Base-by-base conservation (phyloP, 2,888 invertebrate species). In the Seira ritae region DNA sequence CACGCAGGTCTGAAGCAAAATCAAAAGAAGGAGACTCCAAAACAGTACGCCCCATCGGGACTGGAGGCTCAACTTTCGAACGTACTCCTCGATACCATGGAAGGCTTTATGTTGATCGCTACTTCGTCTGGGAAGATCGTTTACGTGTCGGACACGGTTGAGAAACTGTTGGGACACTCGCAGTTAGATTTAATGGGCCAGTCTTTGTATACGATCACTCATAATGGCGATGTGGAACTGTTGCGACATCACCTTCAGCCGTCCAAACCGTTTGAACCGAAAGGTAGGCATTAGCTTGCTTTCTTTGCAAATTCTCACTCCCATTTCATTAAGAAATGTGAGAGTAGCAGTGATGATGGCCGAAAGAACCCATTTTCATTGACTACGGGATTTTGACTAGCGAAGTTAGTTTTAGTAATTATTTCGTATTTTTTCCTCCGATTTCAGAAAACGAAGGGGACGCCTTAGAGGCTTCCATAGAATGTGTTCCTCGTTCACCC, bases 101-200 rank as follows among this genome's bases (percentile, higher is more conserved):
- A 95, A 88, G 96, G 96, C 46, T 96, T 97, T 90, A 92, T 97
- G 91, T 91, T 97, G 85, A 94, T 96, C 20, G 92, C 96, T 42
- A 95, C 96, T 20, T 93, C 95, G 84, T 93, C 94, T 78, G 97
- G 97, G 19, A 95, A 96, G 90, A 95, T 98, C 89, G 94, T 97
- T 85, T 95, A 95, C 90, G 94, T 97, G 42, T 96, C 97, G 37
- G 94, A 95, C 74, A 95, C 95, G 88, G 93, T 97, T 31, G 96
- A 96, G 91, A 94, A 95, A 89, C 93, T 96, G 89, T 92, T 98
- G 88, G 97, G 97, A 80, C 95, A 97, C 91, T 94, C 95, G 89
- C 95, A 95, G 93, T 95, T 95, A 89, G 97, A 97, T 90, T 92
- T 97, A 88, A 93, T 97, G 90, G 95, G 95, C 17, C 94, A 95